phyloP scores from a whole-genome alignment of 2,113 vertebrate genomes.

The Eira barbara region DNA sequence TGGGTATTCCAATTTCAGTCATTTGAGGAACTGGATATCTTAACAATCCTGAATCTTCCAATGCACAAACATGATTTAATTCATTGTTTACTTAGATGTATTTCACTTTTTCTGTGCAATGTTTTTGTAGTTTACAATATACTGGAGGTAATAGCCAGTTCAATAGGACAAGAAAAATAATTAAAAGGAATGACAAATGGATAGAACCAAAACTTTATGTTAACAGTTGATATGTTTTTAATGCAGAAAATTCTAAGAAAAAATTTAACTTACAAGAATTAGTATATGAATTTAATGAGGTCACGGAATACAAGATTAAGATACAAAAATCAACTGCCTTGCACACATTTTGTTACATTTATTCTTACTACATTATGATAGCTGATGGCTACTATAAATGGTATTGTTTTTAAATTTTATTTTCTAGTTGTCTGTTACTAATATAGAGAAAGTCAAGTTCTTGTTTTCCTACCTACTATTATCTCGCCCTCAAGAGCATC shows the following conservation, averaged over 20 bases:
- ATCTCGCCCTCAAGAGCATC: neutral
- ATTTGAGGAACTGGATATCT: neutral
- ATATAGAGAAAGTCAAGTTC: neutral
- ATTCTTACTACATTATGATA: neutral
- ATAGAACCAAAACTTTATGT: neutral
- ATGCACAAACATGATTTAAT: neutral
- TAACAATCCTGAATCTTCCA: neutral
- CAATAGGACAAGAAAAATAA: neutral
- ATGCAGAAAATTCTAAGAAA: neutral
- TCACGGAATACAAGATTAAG: neutral
- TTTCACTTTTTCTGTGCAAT: neutral
- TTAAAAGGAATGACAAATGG: neutral
- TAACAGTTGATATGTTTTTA: neutral
- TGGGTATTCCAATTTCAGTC: neutral
- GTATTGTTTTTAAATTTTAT: neutral
- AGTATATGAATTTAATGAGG: neutral
- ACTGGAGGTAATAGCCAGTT: neutral
- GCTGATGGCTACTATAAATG: neutral
- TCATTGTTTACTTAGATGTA: neutral
- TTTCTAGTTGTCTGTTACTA: neutral
- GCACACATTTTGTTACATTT: neutral
- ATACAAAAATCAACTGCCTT: neutral
- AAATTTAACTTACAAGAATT: neutral
- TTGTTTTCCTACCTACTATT: neutral
- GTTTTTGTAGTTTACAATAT: neutral